phyloP scores from a whole-genome alignment of 53 echinoderm and acorn worm species.

The Arbacia lixula region DNA sequence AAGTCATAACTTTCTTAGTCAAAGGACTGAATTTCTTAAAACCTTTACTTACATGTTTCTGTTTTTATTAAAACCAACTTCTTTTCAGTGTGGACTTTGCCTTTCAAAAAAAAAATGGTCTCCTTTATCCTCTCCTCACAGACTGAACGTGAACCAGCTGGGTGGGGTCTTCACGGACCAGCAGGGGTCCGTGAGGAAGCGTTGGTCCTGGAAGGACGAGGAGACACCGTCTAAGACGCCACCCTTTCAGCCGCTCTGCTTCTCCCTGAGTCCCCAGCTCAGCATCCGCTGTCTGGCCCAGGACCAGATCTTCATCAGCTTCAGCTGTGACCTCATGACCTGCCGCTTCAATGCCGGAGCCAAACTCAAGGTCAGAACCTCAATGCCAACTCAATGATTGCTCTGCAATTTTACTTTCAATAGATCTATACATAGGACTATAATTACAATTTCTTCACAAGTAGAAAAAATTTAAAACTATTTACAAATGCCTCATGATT shows the following conservation, averaged over 20 bases:
- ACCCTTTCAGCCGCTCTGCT: constrained; percentile 98
- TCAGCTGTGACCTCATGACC: constrained; percentile 74
- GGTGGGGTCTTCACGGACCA: constrained; percentile 80
- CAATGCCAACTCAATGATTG: no score
- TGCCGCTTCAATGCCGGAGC: constrained; percentile 90
- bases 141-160: constrained; percentile 85
- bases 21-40: no score
- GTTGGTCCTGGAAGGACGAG: constrained; percentile 93
- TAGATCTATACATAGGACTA: no score
- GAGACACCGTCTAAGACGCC: constrained; percentile 86
- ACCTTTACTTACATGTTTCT: no score
- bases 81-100: no score
- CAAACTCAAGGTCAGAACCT: constrained; percentile 93
- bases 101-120: no score
- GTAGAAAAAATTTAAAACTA: no score
- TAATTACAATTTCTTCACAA: no score
- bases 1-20: no score
- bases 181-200: constrained; percentile 87
- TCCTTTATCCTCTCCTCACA: no score
- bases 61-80: no score
- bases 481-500: no score
- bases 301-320: constrained; percentile 86
- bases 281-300: constrained; percentile 88
- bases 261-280: constrained; percentile 83
- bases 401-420: background rate